A percentile compares a stretch with the other conserved stretches of the same genome.
These are phyloP conservation scores for Leucoraja erinaceus DNA, from an alignment of 2,113 vertebrate genomes.

Conservation along the genomic window DNA sequence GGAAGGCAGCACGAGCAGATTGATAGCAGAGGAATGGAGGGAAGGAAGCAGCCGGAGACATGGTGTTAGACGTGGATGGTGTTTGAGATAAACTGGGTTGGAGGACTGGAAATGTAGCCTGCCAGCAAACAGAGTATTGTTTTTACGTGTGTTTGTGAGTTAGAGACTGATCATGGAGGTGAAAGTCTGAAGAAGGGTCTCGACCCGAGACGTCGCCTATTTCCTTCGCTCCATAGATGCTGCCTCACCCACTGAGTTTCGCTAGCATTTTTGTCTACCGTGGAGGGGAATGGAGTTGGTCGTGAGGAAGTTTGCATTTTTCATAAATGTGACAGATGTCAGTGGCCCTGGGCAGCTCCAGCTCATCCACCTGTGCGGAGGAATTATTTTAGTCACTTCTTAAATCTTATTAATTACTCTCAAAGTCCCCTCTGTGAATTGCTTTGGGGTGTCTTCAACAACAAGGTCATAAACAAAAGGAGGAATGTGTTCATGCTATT, in stretches of 20 bases:
- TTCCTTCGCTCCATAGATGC: too few relatives aligned
- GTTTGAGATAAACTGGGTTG: neutral
- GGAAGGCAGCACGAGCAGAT: neutral
- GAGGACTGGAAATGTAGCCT: neutral
- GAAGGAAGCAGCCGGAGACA: too few relatives aligned
- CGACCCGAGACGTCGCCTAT: too few relatives aligned
- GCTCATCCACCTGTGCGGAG: neutral
- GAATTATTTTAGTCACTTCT: too few relatives aligned
- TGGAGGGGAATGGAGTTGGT: too few relatives aligned
- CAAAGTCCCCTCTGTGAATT: neutral
- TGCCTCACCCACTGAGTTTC: too few relatives aligned
- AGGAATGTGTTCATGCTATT: too few relatives aligned
- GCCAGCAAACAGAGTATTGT: neutral
- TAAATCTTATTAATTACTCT: too few relatives aligned
- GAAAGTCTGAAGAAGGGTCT: too few relatives aligned
- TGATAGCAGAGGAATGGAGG: neutral
- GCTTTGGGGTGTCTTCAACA: neutral
- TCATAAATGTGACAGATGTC: too few relatives aligned
- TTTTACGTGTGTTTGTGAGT: neutral
- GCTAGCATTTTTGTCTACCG: too few relatives aligned
- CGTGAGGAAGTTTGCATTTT: neutral
- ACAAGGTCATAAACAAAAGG: too few relatives aligned
- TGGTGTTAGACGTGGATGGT: neutral
- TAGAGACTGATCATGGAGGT: neutral
- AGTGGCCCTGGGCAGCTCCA: neutral